Conservation (phyloP, 2,797 vertebrate species). For the Caiman crocodilus region DNA sequence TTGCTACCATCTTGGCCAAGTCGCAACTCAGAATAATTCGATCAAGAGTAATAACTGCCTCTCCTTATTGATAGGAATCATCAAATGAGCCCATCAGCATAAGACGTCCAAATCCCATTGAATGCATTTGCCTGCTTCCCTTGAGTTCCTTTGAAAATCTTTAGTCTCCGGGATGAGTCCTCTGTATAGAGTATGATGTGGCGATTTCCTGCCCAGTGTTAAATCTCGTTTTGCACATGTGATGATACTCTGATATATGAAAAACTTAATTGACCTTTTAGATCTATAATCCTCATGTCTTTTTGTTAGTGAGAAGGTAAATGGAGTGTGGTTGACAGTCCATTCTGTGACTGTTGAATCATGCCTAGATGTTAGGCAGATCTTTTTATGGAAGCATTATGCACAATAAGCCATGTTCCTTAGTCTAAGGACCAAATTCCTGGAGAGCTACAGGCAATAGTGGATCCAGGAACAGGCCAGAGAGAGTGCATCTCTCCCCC, state of each 20-base stretch:
- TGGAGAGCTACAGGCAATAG: background rate
- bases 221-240: background rate
- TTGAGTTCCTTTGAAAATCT: background rate
- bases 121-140: background rate
- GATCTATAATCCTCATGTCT: background rate
- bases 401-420: background rate
- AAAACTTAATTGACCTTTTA: background rate
- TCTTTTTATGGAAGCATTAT: rapidly evolving
- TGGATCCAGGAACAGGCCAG: too few species aligned
- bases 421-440: background rate
- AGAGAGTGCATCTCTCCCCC: too few species aligned
- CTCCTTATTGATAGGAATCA: background rate
- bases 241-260: background rate
- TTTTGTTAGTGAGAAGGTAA: background rate
- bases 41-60: background rate
- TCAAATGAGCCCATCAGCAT: background rate
- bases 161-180: background rate
- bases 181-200: background rate
- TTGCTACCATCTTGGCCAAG: background rate
- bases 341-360: background rate
- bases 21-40: background rate
- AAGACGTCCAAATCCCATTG: background rate
- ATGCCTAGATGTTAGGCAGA: background rate
- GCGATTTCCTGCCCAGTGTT: background rate
- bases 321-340: background rate